These are phyloP conservation scores for Clarias pachynema DNA, from an alignment of 2,797 vertebrate species.

Conservation along the genomic window DNA sequence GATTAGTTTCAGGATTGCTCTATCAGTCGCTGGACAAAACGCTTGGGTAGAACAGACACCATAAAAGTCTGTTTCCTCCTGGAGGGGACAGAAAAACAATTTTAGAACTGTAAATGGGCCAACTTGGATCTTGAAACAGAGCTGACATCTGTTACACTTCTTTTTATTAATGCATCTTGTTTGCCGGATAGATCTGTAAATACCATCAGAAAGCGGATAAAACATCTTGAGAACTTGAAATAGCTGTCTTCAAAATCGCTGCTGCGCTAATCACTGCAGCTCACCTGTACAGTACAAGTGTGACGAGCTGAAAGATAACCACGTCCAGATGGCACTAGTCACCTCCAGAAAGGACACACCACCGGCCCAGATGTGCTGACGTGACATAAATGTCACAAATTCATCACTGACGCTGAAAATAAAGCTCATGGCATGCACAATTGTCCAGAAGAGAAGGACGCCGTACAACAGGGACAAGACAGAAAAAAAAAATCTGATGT, in stretches of 20 bases:
- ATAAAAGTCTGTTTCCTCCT: background rate
- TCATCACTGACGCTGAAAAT: conserved; percentile 45
- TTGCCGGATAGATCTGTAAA: conserved; percentile 27
- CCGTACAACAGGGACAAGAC: background rate
- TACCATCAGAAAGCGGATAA: background rate
- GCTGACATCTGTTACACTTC: conserved; percentile 16
- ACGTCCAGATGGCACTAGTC: conserved; percentile 14
- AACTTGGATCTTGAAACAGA: background rate
- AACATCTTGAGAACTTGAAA: background rate
- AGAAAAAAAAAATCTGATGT: conserved; percentile 1
- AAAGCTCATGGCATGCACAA: conserved; percentile 35
- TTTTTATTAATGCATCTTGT: background rate
- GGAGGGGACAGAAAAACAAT: background rate
- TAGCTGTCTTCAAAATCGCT: conserved; percentile 3
- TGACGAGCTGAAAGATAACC: background rate
- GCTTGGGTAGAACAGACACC: background rate
- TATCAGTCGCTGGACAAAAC: background rate
- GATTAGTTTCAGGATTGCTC: conserved; percentile 33
- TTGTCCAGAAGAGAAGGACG: conserved; percentile 31
- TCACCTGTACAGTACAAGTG: background rate
- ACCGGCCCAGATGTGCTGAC: conserved; percentile 2
- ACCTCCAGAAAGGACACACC: conserved; percentile 21
- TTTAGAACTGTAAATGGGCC: conserved; percentile 16
- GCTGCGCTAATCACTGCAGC: conserved; percentile 13
- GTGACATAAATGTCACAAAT: conserved; percentile 26